Evolutionary conservation across 2,888 invertebrate genomes (phyloP), one percentile per base, ranked within the genome.

Genomic region (Rhaphigaster nebulosa): DNA sequence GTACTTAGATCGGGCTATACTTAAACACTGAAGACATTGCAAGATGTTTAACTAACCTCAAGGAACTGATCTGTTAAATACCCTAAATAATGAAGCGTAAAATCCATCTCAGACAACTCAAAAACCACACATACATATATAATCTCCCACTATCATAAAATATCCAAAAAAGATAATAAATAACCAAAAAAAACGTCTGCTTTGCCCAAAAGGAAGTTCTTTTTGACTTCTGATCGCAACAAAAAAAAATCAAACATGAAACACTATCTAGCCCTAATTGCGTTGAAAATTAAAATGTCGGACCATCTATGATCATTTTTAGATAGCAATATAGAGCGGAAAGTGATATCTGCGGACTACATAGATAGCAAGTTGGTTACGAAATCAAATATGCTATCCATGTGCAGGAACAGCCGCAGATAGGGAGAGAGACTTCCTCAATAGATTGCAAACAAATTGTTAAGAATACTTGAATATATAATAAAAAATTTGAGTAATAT

Each of bases 241-340:
- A 4, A 45, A 45, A 45, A 45, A 4, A 45, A 45, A 6, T 20
- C 20, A 34, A 70, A 29, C 13, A 60, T 10, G n/a, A 4, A 70
- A 76, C 4, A 18, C 3, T 65, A 65, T 34, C 6, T 76, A 23
- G 20, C 15, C 18, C 15, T 65, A 23, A 76, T 38, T 76, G 70
- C 70, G 34, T 76, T 76, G 38, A 20, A 76, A 70, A 76, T 20
- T 76, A 76, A 76, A 20, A 76, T 76, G 38, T 34, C 20, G 3
- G 70, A 38, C 34, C 70, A 38, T 76, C 34, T 38, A 4, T 20
- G 38, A 76, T 76, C 29, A 0, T 18, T 34, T 18, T 5, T 5
- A 45, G 84, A 84, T 84, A 45, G 45, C 2, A 41, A 45, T 84
- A 18, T 84, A 84, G 84, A 84, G 84, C 84, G 84, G 84, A 84